Evolutionary conservation across 2,797 vertebrate species (phyloP), one percentile per base, ranked within the genome.

Genomic region (Enteromius trimaculatus): DNA sequence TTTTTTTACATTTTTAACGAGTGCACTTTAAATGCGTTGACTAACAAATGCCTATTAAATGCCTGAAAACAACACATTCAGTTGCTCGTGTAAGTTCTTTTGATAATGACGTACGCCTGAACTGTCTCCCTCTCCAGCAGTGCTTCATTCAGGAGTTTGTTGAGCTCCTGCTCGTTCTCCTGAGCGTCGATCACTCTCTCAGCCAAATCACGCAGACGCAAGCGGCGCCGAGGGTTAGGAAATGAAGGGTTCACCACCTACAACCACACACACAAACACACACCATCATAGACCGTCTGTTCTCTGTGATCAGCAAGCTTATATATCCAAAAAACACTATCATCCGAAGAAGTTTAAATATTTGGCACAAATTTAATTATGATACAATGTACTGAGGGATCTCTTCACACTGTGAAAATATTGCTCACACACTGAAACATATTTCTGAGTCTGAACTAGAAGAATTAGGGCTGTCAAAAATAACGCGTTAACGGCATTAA

Each of bases 231-330:
- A 0, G 97, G 97, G 91, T 98, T 98, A 51, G 97, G 97, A 66
- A 98, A 98, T 0, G 97, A 97, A 0, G 97, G 97, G 80, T 98
- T 98, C 87, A 97, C 97, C 0, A 95, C 97, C 97, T 98, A 42
- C 10, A 4, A 58, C 21, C 55, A 72, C 26, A 31, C 2, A 81
- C 23, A 85, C 51, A 84, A 5, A 83, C 26, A 83, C 19, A 77
- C 8, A n/a, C 3, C 39, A 21, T 53, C 7, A 82, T 10, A 65
- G 9, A 34, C 2, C 65, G 62, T 19, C 66, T 44, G 11, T 31
- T 31, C 29, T 31, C 29, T 31, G 29, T 31, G 29, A 31, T 31
- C 29, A 31, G 29, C 29, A 31, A 31, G 29, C 29, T 31, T 31
- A 31, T 31, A 31, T 3, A 31, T 31, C 29, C 29, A 31, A 31